Evolutionary conservation across 1,140 invertebrate genomes (phyloP), one percentile per base, ranked within the genome.

Genomic region (Anoplolepis gracilipes): DNA sequence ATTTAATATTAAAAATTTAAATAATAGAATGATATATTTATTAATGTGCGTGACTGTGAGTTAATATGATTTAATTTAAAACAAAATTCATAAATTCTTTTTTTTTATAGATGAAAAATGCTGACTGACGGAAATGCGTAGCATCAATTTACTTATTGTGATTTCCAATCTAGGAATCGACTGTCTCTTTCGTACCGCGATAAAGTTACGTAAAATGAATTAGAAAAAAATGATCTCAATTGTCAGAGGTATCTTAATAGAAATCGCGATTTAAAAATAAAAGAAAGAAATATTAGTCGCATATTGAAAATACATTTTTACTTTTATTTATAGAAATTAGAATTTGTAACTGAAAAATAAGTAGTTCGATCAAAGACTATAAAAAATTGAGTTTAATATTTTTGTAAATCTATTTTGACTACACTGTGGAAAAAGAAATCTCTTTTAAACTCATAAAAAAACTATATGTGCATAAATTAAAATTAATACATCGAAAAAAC

Each of bases 161-260:
- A 81, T 36, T 81, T 59, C 30, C 53, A 59, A 72, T 81, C 78
- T 82, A 73, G 39, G 16, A 81, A 57, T 70, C 30, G 33, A 72
- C 59, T 73, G 36, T 59, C n/a, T 30, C 25, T 25, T 46, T 42
- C 13, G 53, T 3, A 28, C 1, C 25, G 78, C 78, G 36, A 82
- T 49, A 59, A 46, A 69, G 49, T 70, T 79, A 79, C 46, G 8
- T 28, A 79, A 70, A 70, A 33, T 79, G 46, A 79, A 79, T 79
- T 70, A 79, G 25, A 81, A 70, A n/a, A n/a, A n/a, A 81, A 57
- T 57, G 36, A 73, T 55, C 67, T 82, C 25, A n/a, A n/a, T n/a
- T n/a, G n/a, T n/a, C n/a, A 36, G 46, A 6, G n/a, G 7, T 57
- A 79, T 59, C 13, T n/a, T 77, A 25, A 28, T 7, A 64, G 6